A percentile compares a stretch with the other conserved stretches of the same genome.
These are phyloP conservation scores for Sebastes elongatus DNA, from an alignment of 2,797 vertebrate genomes.

Conservation along the genomic window DNA sequence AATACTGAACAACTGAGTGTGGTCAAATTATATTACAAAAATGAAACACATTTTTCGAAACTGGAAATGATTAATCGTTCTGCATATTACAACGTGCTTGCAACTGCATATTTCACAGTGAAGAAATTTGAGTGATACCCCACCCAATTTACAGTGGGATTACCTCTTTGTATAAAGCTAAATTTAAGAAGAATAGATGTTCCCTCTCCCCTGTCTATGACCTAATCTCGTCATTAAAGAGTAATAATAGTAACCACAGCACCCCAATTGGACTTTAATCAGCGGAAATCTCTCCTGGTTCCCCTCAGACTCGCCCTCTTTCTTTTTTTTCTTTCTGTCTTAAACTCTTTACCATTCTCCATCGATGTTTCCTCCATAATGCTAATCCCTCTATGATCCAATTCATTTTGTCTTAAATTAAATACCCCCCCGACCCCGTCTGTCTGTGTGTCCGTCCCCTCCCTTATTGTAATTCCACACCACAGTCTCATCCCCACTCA, in stretches of 20 bases:
- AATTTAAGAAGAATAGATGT: not conserved
- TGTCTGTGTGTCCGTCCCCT: not conserved
- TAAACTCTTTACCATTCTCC: not conserved
- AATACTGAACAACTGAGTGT: not conserved
- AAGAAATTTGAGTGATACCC: not conserved
- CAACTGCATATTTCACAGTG: not conserved
- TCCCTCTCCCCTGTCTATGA: too few relatives aligned
- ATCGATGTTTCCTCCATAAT: not conserved
- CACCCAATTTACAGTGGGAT: not conserved
- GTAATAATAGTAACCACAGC: not conserved
- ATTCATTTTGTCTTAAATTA: constrained; percentile 22
- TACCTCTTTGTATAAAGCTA: not conserved
- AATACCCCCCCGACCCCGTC: not conserved
- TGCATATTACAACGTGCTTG: too few relatives aligned
- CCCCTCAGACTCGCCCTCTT: not conserved
- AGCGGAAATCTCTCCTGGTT: not conserved
- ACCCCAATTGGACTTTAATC: not conserved
- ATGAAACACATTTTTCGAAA: not conserved
- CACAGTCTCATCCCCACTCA: not conserved
- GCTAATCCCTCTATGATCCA: constrained; percentile 18
- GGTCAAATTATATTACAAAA: not conserved
- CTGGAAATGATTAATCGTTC: not conserved
- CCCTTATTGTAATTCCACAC: constrained; percentile 19
- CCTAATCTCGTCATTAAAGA: not conserved
- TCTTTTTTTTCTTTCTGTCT: not conserved